These are phyloP conservation scores for Lottia scabra DNA, from an alignment of 2,888 invertebrate species.

Conservation along the genomic window DNA sequence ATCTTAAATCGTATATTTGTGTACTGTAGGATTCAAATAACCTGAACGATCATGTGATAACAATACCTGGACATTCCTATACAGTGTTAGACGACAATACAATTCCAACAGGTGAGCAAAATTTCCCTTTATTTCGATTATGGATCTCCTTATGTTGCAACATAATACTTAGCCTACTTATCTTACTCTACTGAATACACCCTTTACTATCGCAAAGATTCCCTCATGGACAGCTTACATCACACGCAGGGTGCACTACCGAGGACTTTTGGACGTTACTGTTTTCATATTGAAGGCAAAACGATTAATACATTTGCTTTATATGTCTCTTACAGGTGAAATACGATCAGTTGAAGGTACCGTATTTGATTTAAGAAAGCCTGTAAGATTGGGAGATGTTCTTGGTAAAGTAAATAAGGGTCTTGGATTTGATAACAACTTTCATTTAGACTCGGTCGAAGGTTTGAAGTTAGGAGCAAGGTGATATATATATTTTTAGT, in stretches of 20 bases:
- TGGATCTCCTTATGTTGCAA: too few species aligned
- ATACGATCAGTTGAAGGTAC: conserved; percentile 79
- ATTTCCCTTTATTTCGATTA: too few species aligned
- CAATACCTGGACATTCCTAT: background rate
- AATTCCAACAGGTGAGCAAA: conserved; percentile 67
- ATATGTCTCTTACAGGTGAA: conserved; percentile 74
- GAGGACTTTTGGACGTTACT: too few species aligned
- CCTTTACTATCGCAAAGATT: too few species aligned
- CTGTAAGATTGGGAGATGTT: conserved; percentile 77
- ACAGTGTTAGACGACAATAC: background rate
- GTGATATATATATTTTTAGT: conserved; percentile 14
- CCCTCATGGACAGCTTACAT: too few species aligned
- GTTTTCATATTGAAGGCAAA: too few species aligned
- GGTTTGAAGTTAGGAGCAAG: conserved; percentile 35
- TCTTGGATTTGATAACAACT: conserved; percentile 85
- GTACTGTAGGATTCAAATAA: background rate
- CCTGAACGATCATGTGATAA: background rate
- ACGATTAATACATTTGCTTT: too few species aligned
- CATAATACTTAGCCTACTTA: too few species aligned
- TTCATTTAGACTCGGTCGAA: conserved; percentile 73
- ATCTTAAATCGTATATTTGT: too few species aligned
- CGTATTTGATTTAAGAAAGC: conserved; percentile 80
- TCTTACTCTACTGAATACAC: too few species aligned
- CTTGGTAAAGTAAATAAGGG: conserved; percentile 77
- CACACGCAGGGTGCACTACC: too few species aligned